These are phyloP conservation scores for Lochmaea capreae DNA, from an alignment of 2,888 invertebrate genomes.

Conservation along the genomic window DNA sequence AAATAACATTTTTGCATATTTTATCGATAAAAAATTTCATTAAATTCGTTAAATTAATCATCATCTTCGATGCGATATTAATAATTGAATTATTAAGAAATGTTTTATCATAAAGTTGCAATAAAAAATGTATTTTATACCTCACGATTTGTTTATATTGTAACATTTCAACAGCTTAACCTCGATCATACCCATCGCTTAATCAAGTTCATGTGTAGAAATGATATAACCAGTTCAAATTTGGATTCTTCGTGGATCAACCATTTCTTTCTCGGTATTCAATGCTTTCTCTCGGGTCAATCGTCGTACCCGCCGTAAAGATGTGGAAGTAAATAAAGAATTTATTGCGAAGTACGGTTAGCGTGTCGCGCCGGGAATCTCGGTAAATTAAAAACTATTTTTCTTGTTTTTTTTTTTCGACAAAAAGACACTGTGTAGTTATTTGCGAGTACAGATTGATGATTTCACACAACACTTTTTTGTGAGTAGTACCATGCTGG, in stretches of 20 bases:
- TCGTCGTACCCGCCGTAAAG: conserved; percentile 43
- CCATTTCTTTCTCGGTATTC: conserved; percentile 46
- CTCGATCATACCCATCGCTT: conserved; percentile 10
- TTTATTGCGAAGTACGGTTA: conserved; percentile 10
- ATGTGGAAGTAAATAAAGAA: conserved; percentile 9
- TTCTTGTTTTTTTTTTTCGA: not conserved
- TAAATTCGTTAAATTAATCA: too few relatives aligned
- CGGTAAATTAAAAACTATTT: not conserved
- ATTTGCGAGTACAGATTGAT: too few relatives aligned
- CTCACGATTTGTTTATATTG: not conserved
- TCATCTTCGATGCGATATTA: too few relatives aligned
- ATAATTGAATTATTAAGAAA: too few relatives aligned
- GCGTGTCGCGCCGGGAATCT: not conserved
- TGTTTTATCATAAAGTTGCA: too few relatives aligned
- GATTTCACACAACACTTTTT: too few relatives aligned
- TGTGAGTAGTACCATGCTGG: too few relatives aligned
- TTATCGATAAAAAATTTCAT: too few relatives aligned
- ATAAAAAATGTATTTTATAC: not conserved
- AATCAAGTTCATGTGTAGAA: conserved; percentile 27
- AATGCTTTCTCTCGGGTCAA: conserved; percentile 46
- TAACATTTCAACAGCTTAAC: conserved; percentile 10
- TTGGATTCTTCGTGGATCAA: conserved; percentile 44
- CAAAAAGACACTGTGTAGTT: too few relatives aligned
- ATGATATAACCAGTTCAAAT: conserved; percentile 46
- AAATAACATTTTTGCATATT: too few relatives aligned